A percentile compares a stretch with the other conserved stretches of the same genome.
phyloP scores from a whole-genome alignment of 1,140 invertebrate genomes.

The Panagrolaimus sp. region DNA sequence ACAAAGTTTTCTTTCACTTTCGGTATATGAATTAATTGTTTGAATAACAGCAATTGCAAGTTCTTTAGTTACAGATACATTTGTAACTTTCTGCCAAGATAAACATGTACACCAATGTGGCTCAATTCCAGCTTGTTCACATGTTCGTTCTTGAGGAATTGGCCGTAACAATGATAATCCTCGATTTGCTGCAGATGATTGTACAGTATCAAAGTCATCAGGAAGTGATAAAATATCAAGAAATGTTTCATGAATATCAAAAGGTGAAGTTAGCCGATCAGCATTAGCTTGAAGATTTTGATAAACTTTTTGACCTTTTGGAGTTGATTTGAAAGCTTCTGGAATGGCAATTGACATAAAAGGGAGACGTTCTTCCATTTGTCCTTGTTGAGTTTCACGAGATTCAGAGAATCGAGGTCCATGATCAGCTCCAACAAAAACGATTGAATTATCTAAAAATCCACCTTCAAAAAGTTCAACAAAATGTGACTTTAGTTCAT shows the following conservation, averaged over 20 bases:
- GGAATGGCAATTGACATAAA: slow-evolving; percentile 77
- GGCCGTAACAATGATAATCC: slow-evolving; percentile 61
- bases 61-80: slow-evolving; percentile 50
- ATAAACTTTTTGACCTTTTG: slow-evolving; percentile 45
- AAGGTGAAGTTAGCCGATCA: slow-evolving; percentile 71
- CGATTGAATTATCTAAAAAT: slow-evolving; percentile 71
- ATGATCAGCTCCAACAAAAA: slow-evolving; percentile 62
- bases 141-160: slow-evolving; percentile 61
- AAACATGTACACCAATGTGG: slow-evolving; percentile 90
- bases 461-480: slow-evolving; percentile 57
- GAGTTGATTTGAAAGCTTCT: slow-evolving; percentile 65
- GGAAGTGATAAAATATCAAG: slow-evolving; percentile 52
- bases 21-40: slow-evolving; percentile 68
- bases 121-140: slow-evolving; percentile 72
- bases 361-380: slow-evolving; percentile 76
- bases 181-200: slow-evolving; percentile 38
- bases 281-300: slow-evolving; percentile 69
- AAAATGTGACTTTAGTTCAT: slow-evolving; percentile 69
- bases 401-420: slow-evolving; percentile 67
- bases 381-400: slow-evolving; percentile 73
- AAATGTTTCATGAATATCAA: slow-evolving; percentile 67
- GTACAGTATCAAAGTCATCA: slow-evolving; percentile 24
- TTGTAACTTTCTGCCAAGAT: slow-evolving; percentile 68
- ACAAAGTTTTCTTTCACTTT: slow-evolving; percentile 66
- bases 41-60: slow-evolving; percentile 65